Conservation (phyloP, 2,888 invertebrate genomes). For the Sphecodes monilicornis region DNA sequence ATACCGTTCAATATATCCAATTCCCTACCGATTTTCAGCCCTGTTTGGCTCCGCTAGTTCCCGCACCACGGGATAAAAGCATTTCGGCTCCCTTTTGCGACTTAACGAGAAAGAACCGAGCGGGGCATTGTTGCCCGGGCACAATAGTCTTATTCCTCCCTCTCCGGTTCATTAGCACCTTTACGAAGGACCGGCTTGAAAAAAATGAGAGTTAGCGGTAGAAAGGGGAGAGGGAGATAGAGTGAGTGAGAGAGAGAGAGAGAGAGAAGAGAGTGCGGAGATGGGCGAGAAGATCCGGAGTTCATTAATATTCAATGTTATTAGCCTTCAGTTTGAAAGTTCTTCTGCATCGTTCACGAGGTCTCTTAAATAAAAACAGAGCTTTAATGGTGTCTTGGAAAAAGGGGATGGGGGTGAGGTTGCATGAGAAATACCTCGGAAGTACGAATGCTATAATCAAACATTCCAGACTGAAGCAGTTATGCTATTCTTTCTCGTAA, state of each 20-base stretch:
- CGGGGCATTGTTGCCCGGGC: constrained; percentile 26
- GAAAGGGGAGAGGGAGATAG: background rate
- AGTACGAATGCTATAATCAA: background rate
- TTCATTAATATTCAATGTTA: constrained; percentile 60
- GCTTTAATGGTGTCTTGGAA: background rate
- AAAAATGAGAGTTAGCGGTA: background rate
- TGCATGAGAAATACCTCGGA: background rate
- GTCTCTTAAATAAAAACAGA: constrained; percentile 31
- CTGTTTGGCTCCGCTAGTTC: background rate
- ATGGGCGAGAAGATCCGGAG: background rate
- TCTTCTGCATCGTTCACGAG: background rate
- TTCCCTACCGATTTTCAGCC: constrained; percentile 18
- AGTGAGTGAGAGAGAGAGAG: background rate
- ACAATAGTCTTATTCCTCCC: constrained; percentile 41
- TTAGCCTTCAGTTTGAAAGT: constrained; percentile 40
- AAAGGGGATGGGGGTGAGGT: background rate
- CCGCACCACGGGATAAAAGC: constrained; percentile 1
- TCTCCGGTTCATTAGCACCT: constrained; percentile 44
- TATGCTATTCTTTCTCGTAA: background rate
- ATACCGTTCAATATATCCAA: background rate
- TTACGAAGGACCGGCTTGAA: background rate
- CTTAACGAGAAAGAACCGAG: constrained; percentile 21
- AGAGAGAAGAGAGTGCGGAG: background rate
- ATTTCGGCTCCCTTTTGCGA: constrained; percentile 35
- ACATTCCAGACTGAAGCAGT: background rate